Conservation (phyloP, 2,113 vertebrate species). For the Tychaedon coryphoeus region DNA sequence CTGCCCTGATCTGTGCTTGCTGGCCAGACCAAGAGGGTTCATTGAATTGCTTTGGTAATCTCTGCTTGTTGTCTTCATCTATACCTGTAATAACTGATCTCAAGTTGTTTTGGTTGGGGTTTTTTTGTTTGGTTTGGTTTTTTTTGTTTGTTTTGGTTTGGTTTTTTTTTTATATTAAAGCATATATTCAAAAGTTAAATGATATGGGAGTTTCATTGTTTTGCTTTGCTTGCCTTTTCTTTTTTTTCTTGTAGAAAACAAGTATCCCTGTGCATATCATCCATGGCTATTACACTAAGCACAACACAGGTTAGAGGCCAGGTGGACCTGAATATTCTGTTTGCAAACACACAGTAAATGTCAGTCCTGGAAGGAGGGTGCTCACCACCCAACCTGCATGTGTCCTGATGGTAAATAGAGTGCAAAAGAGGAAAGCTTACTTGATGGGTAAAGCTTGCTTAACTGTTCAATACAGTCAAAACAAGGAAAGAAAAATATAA, state of each 20-base stretch:
- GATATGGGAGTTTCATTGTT: rapidly evolving
- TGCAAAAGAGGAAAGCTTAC: neutral
- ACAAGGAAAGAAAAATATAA: neutral
- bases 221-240: neutral
- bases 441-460: neutral
- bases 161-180: neutral
- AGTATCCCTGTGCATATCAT: neutral
- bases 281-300: neutral
- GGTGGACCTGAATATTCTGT: neutral
- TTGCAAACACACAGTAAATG: neutral
- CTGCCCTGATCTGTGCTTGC: neutral
- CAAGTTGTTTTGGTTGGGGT: neutral
- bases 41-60: neutral
- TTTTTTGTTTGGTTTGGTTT: too few species aligned
- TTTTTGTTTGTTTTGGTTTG: too few species aligned
- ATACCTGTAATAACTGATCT: neutral
- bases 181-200: neutral
- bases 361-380: neutral
- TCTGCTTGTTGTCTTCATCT: neutral
- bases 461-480: neutral
- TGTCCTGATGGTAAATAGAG: neutral
- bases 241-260: neutral
- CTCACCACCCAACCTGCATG: neutral
- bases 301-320: neutral
- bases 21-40: neutral